These are phyloP conservation scores for Onychostoma macrolepis DNA, from an alignment of 2,113 vertebrate genomes.

Conservation along the genomic window DNA sequence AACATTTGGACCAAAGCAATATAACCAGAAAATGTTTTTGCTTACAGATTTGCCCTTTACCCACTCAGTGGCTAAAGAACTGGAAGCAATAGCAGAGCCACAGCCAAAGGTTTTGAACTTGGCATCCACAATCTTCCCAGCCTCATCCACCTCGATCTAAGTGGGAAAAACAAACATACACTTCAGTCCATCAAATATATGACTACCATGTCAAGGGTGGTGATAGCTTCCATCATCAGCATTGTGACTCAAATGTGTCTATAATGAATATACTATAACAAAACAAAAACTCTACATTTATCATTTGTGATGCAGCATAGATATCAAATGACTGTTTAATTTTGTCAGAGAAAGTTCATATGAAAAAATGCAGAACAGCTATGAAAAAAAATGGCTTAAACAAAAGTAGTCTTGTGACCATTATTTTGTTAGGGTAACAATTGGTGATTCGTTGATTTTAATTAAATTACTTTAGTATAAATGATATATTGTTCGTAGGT, in stretches of 20 bases:
- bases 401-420: background rate
- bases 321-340: background rate
- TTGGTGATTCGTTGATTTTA: background rate
- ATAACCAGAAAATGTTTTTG: background rate
- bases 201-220: background rate
- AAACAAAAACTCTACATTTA: background rate
- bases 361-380: background rate
- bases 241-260: background rate
- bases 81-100: slow-evolving; percentile 86
- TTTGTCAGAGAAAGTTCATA: background rate
- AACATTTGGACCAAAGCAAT: background rate
- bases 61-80: slow-evolving; percentile 85
- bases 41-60: slow-evolving; percentile 89
- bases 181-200: background rate
- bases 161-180: background rate
- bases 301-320: background rate
- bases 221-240: background rate
- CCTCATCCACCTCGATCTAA: slow-evolving; percentile 82
- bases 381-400: background rate
- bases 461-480: too few species aligned
- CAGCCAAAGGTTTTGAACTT: slow-evolving; percentile 87
- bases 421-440: background rate
- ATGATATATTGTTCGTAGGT: background rate
- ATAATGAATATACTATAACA: background rate
- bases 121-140: slow-evolving; percentile 82